Evolutionary conservation across 1,140 invertebrate species (phyloP), one percentile per base, ranked within the genome.

Genomic region (Halesus radiatus): DNA sequence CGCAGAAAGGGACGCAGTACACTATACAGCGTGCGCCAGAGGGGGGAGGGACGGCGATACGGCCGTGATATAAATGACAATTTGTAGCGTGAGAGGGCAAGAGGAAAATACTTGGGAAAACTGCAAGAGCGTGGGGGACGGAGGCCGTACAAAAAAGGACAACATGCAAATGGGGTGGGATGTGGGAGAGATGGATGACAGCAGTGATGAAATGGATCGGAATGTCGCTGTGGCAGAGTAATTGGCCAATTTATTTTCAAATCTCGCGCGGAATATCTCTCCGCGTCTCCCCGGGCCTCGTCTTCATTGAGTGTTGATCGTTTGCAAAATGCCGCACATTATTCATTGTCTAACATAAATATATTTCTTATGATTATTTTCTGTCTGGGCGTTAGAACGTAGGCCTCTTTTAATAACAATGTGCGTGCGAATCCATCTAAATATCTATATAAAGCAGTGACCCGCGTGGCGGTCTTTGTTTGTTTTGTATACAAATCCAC

Each of bases 141-240:
- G 72, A 32, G 29, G 45, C 3, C 4, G 45, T 29, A 37, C 16
- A 66, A 52, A 29, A 15, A 16, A 26, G 20, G 22, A 22, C 50
- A 50, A 72, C 52, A 72, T 72, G 68, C 68, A 72, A 72, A 72
- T 72, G 20, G 18, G 7, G 45, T 22, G 18, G 68, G 45, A 53
- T 53, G 68, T 22, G 68, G 50, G 18, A n/a, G 68, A 23, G 68
- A 52, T 18, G 68, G 37, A 26, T 52, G 68, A 52, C 68, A 52
- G 68, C 52, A 45, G 68, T 53, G 68, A 53, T 53, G 50, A 26
- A 52, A 52, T 72, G 20, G 22, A 52, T 72, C 68, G 68, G 45
- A 52, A 45, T 50, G 68, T 50, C 52, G 18, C 18, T 54, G 68
- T 50, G 45, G 22, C 20, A 1, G n/a, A 60, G 23, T 60, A 60